Conservation (phyloP, 2,113 vertebrate genomes). For the Dermatemys mawii region DNA sequence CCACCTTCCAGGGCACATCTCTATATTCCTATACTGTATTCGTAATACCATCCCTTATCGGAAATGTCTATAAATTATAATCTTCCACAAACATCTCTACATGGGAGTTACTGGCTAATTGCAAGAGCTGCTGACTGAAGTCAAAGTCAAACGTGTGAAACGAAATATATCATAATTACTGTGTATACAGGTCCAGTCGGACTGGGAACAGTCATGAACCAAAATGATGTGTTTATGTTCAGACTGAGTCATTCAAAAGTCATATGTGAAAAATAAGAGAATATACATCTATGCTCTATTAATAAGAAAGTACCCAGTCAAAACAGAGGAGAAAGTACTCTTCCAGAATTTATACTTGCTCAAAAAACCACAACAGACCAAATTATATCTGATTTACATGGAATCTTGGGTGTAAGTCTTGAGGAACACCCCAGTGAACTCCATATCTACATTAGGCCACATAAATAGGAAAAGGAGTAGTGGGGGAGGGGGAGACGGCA, state of each 20-base stretch:
- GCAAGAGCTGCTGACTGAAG: neutral
- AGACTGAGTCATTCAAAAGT: neutral
- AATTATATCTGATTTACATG: neutral
- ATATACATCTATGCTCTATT: neutral
- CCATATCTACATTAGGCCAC: neutral
- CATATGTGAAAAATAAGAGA: neutral
- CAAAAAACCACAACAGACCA: neutral
- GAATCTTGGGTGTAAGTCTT: neutral
- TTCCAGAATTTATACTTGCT: neutral
- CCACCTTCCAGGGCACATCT: no score
- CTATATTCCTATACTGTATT: no score
- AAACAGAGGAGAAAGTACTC: neutral
- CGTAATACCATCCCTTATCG: no score
- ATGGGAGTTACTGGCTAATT: neutral
- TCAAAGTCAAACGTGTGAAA: neutral
- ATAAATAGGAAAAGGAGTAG: neutral
- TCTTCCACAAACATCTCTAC: neutral
- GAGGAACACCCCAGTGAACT: no score
- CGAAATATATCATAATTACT: neutral
- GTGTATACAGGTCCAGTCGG: neutral
- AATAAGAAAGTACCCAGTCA: neutral
- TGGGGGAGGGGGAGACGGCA: accelerated
- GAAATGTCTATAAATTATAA: no score
- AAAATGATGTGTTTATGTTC: neutral
- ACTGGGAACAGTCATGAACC: neutral